phyloP scores from a whole-genome alignment of 2,113 vertebrate genomes.

The Aix galericulata region DNA sequence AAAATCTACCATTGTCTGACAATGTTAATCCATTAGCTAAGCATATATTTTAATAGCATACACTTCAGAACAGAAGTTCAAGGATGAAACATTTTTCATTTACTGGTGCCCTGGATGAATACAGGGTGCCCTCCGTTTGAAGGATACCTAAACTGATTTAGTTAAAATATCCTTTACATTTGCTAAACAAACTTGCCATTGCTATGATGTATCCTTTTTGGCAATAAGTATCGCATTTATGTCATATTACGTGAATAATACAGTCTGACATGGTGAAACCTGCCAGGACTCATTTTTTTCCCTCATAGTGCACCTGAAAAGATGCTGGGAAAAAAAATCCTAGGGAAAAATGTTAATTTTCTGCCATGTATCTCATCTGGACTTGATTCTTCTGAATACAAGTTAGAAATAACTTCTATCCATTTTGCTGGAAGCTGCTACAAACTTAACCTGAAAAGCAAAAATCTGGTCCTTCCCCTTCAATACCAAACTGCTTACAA shows the following conservation, averaged over 20 bases:
- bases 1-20: not conserved
- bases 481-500: slow-evolving; percentile 26
- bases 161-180: not conserved
- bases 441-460: slow-evolving; percentile 27
- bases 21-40: not conserved
- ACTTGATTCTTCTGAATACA: not conserved
- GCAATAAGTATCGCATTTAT: not conserved
- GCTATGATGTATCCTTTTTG: not conserved
- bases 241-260: not conserved
- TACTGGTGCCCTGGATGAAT: not conserved
- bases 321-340: not conserved
- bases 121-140: not conserved
- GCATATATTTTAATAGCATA: not conserved
- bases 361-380: not conserved
- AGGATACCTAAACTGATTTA: not conserved
- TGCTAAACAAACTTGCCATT: not conserved
- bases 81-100: not conserved
- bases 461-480: slow-evolving; percentile 36
- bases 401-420: not conserved
- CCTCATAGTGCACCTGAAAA: not conserved
- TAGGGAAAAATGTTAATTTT: not conserved
- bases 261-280: not conserved
- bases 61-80: not conserved
- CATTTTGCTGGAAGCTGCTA: not conserved
- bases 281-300: not conserved